Evolutionary conservation across 2,888 invertebrate species (phyloP), one percentile per base, ranked within the genome.

Genomic region (Sphecodes monilicornis): DNA sequence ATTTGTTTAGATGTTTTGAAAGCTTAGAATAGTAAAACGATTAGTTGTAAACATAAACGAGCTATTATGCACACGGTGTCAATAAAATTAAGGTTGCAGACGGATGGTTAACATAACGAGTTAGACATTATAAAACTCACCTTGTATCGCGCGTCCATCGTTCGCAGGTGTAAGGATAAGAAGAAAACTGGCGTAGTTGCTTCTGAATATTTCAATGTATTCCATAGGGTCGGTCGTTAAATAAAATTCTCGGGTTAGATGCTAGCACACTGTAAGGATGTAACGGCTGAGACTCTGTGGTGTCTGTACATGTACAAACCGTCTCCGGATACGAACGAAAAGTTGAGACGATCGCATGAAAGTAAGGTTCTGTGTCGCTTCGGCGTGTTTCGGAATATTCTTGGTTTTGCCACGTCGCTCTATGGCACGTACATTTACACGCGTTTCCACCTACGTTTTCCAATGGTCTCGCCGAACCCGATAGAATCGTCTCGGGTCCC

Each of bases 161-260:
- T 60, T 16, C 29, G 16, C 60, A 29, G 60, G 8, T 29, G 18
- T 29, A 8, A 4, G 29, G 16, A 5, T 16, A 16, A 29, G 6
- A 60, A 29, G 16, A 29, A 54, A 54, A 10, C 1, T 16, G 16
- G 1, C 6, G 22, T 0, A 11, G 11, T 22, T n/a, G 64, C 54
- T 69, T 89, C 85, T 77, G 72, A 87, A 85, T 90, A 84, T 87
- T 80, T 84, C 76, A 81, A 86, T 86, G 88, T 90, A 90, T 90
- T 90, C 64, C 78, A 86, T 87, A 87, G 80, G 87, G 74, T 90
- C 82, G 80, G 80, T 86, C 80, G 69, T 87, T 84, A 88, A 88
- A 88, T 84, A 84, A 89, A 88, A 86, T 86, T 85, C 69, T 68
- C 75, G 82, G 66, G 79, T 84, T 82, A 83, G 73, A 86, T 86